Evolutionary conservation across 1,140 invertebrate genomes (phyloP), one percentile per base, ranked within the genome.

Genomic region (Rhyacophila brunnea): DNA sequence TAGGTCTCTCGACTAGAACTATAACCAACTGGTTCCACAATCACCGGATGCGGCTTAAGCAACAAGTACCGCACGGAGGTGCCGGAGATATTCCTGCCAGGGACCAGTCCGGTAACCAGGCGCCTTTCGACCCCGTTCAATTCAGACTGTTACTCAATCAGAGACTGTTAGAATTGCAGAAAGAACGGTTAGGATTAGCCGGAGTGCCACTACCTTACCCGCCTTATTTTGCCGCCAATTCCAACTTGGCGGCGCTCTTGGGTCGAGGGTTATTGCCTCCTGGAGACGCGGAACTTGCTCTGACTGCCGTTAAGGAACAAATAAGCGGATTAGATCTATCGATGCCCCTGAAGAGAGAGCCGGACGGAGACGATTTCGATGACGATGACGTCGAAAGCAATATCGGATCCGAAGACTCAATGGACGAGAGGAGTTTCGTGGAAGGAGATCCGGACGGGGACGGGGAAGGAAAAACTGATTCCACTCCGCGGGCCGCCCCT

Each of bases 11-110:
- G 1, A 90, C 95, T 9, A 83, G 96, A 63, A 99, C 96, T 35
- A 98, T 99, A 58, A 96, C 93, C 13, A 99, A 99, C 73, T 99
- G 96, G 96, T 99, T 99, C 82, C 96, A 99, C 79, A 99, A 99
- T 74, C 95, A 99, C 77, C 86, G 96, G 53, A 99, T 99, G 93
- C 85, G 97, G 49, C 83, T 98, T 68, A 99, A 99, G 75, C 93
- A 96, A 70, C 85, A 86, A 65, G 87, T 88, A 36, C 89, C 90
- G 0, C 88, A 91, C 58, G 87, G 86, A 0, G 81, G 85, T 17
- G 81, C 84, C 1, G 82, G 83, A 4, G 83, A 86, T 19, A 83
- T 89, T 11, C 87, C 88, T 0, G 81, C 87, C 23, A 80, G 87
- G 35, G 86, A 89, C 53, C 87, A 88, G 62, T 77, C 79, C 40